Percentiles rank a stretch among this genome's conserved stretches.
Conservation (phyloP, 1,140 invertebrate species). For the Bathynomus jamesi region DNA sequence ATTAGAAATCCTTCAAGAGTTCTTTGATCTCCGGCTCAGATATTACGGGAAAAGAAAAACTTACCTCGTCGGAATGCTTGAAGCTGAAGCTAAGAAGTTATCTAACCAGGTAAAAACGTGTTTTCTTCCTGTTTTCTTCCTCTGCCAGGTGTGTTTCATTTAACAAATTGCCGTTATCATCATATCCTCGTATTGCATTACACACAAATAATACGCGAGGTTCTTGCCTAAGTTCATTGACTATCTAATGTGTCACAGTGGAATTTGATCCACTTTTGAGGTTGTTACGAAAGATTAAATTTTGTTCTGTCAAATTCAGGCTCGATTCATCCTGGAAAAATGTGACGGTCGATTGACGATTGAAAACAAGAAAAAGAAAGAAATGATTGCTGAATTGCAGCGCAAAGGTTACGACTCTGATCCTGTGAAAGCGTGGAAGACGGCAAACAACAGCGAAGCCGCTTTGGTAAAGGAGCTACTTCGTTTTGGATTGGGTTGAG, state of each 20-base stretch:
- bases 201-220: no score
- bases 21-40: constrained; percentile 70
- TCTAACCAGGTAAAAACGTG: constrained; percentile 82
- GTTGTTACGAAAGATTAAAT: no score
- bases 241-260: no score
- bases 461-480: constrained; percentile 30
- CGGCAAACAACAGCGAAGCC: constrained; percentile 52
- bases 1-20: constrained; percentile 74
- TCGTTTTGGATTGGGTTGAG: neutral
- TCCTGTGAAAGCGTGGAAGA: constrained; percentile 90
- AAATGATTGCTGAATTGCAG: constrained; percentile 71
- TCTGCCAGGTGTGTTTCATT: no score
- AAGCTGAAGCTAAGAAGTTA: constrained; percentile 83
- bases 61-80: constrained; percentile 80
- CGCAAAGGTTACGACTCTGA: constrained; percentile 84
- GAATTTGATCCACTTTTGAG: no score
- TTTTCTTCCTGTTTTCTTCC: no score
- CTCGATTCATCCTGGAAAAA: constrained; percentile 88
- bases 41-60: constrained; percentile 82
- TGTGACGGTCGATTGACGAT: constrained; percentile 84
- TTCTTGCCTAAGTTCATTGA: no score
- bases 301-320: no score
- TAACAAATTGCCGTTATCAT: no score
- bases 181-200: no score
- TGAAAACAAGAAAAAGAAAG: constrained; percentile 91